Conservation (phyloP, 2,888 invertebrate genomes). For the Coleophora flavipennella region DNA sequence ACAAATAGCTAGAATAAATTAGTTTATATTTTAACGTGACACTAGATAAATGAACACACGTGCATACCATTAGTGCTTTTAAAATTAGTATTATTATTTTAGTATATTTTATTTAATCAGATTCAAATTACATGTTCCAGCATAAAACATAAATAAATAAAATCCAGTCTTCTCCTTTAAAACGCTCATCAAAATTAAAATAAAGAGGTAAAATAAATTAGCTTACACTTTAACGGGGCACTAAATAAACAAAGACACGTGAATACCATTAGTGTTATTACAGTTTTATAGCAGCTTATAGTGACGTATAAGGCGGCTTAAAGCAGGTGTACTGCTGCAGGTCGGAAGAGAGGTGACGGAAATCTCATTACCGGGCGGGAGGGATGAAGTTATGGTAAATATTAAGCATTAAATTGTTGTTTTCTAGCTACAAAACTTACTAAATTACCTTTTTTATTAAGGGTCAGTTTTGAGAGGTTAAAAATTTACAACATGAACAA, state of each 20-base stretch:
- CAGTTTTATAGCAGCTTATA: constrained; percentile 46
- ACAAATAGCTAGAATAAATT: constrained; percentile 49
- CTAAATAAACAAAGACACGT: constrained; percentile 61
- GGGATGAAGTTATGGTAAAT: constrained; percentile 13
- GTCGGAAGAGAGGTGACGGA: constrained; percentile 30
- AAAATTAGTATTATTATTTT: too few species aligned
- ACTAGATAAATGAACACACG: constrained; percentile 60
- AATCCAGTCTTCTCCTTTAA: too few species aligned
- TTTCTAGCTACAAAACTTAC: too few species aligned
- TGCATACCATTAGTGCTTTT: constrained; percentile 61
- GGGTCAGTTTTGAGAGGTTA: too few species aligned
- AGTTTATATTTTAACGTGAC: constrained; percentile 42
- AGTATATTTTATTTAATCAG: too few species aligned
- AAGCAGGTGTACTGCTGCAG: constrained; percentile 45
- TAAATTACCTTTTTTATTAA: too few species aligned
- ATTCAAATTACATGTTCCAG: too few species aligned
- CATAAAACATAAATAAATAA: too few species aligned
- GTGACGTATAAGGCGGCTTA: too few species aligned
- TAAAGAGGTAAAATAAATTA: constrained; percentile 49
- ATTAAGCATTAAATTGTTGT: too few species aligned
- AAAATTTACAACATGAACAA: too few species aligned
- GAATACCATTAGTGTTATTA: constrained; percentile 64
- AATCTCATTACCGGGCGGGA: too few species aligned
- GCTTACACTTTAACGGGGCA: constrained; percentile 41
- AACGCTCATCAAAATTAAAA: constrained; percentile 30